phyloP scores from a whole-genome alignment of 2,888 invertebrate genomes.

The Hemicrepidius hirtus region DNA sequence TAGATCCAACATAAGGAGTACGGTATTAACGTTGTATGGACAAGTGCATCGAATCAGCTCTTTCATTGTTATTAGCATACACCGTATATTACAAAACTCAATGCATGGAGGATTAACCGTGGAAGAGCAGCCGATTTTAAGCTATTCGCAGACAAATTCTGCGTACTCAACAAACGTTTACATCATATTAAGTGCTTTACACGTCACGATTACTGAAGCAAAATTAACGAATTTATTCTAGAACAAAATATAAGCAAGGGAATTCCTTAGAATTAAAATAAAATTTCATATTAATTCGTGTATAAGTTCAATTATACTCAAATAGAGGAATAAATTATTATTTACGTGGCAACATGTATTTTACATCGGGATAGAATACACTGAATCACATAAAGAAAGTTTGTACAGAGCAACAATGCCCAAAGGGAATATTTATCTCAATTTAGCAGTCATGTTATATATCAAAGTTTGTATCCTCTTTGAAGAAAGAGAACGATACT shows the following conservation, averaged over 20 bases:
- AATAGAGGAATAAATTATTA: too few species aligned
- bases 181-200: slow-evolving; percentile 13
- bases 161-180: slow-evolving; percentile 13
- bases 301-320: too few species aligned
- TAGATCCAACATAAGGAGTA: slow-evolving; percentile 33
- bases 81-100: slow-evolving; percentile 37
- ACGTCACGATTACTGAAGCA: background rate
- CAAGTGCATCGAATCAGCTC: slow-evolving; percentile 46
- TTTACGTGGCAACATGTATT: too few species aligned
- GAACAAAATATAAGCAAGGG: too few species aligned
- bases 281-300: too few species aligned
- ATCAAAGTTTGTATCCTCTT: slow-evolving; percentile 21
- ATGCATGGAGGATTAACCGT: slow-evolving; percentile 39
- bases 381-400: slow-evolving; percentile 2
- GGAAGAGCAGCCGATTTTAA: slow-evolving; percentile 36
- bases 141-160: slow-evolving; percentile 22
- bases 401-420: slow-evolving; percentile 22
- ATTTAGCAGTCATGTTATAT: slow-evolving; percentile 24
- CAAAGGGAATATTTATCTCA: slow-evolving; percentile 26
- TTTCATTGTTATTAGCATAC: slow-evolving; percentile 45
- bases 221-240: too few species aligned
- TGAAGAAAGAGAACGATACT: background rate
- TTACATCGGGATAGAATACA: background rate
- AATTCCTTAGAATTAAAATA: too few species aligned
- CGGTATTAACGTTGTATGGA: slow-evolving; percentile 36